Percentiles rank a stretch among this genome's conserved stretches.
Evolutionary conservation across 2,113 vertebrate genomes (phyloP).

Genomic region (Lutjanus erythropterus): DNA sequence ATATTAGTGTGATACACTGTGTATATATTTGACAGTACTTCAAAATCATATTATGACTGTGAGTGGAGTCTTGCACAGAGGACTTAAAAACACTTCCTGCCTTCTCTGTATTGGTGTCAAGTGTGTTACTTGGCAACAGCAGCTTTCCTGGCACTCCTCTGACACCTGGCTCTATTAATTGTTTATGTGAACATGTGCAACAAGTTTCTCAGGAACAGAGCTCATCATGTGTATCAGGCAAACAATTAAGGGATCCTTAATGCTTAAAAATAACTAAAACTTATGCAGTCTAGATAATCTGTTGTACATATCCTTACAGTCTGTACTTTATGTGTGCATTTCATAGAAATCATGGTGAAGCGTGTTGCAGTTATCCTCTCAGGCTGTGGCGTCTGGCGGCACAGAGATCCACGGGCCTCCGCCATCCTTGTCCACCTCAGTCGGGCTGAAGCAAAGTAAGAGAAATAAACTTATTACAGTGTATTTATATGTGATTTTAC

Average conservation of each 20-base stretch:
- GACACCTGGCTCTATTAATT: conserved; percentile 38
- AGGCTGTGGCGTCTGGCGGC: conserved; percentile 90
- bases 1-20: too few relatives aligned
- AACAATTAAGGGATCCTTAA: too few relatives aligned
- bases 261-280: too few relatives aligned
- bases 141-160: background rate
- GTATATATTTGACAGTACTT: too few relatives aligned
- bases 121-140: conserved; percentile 32
- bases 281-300: background rate
- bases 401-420: conserved; percentile 90
- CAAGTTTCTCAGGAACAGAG: background rate
- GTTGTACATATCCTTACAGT: too few relatives aligned
- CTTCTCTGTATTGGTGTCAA: background rate
- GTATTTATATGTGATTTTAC: background rate
- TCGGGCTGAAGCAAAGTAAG: conserved; percentile 88
- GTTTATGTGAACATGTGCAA: conserved; percentile 31
- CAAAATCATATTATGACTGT: too few relatives aligned
- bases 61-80: too few relatives aligned
- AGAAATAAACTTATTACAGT: background rate
- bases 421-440: conserved; percentile 90
- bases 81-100: conserved; percentile 7
- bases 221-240: too few relatives aligned
- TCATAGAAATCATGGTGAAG: conserved; percentile 83
- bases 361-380: conserved; percentile 89
- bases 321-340: conserved; percentile 17